A percentile compares a stretch with the other conserved stretches of the same genome.
Evolutionary conservation across 2,888 invertebrate genomes (phyloP).

Genomic region (Autographa gamma): DNA sequence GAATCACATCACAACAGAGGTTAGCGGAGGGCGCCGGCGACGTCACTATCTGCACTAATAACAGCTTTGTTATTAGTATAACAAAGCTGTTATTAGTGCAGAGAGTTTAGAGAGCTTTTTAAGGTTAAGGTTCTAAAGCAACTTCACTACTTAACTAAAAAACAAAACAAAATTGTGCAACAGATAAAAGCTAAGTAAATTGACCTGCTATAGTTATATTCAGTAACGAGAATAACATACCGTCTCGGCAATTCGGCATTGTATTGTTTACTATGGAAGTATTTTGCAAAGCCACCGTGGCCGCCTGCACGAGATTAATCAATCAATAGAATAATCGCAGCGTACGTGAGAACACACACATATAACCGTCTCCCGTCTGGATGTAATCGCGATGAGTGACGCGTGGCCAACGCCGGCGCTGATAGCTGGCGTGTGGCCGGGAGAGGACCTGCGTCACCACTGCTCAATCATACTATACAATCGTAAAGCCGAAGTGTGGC

Average conservation of each 20-base stretch:
- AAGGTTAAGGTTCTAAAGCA: too few species aligned
- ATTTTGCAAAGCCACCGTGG: not conserved
- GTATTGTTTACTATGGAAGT: not conserved
- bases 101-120: too few species aligned
- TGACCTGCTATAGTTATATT: too few species aligned
- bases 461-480: conserved; percentile 10
- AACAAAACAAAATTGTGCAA: too few species aligned
- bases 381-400: not conserved
- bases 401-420: not conserved
- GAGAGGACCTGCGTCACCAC: conserved; percentile 11
- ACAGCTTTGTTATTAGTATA: too few species aligned
- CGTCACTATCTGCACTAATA: not conserved
- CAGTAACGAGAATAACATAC: too few species aligned
- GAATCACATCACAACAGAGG: conserved; percentile 6
- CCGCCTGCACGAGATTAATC: not conserved
- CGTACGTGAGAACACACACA: not conserved
- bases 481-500: conserved; percentile 7
- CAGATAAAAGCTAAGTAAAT: too few species aligned
- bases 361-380: not conserved
- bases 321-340: not conserved
- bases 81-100: too few species aligned
- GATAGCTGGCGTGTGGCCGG: not conserved
- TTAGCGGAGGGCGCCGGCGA: not conserved
- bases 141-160: too few species aligned
- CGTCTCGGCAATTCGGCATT: not conserved